Conservation (phyloP, 2,797 vertebrate genomes). For the Gobio occitaniae region DNA sequence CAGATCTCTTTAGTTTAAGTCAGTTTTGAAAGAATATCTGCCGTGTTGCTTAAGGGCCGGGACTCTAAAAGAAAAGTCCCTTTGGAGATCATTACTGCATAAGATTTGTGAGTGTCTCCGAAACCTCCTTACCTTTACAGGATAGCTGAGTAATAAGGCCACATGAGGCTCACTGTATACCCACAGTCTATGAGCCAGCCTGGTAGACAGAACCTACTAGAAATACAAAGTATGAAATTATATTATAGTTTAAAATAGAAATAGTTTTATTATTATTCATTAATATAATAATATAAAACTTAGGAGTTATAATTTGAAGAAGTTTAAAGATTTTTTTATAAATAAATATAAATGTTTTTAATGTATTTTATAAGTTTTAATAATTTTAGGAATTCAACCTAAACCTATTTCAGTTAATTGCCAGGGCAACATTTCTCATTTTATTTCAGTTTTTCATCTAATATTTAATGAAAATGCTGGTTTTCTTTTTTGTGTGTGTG, state of each 20-base stretch:
- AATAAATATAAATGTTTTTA: not conserved
- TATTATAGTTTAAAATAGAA: conserved; percentile 12
- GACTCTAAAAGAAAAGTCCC: conserved; percentile 48
- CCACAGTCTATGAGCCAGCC: conserved; percentile 41
- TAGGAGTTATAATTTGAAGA: not conserved
- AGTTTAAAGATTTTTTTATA: not conserved
- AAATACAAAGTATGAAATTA: conserved; percentile 32
- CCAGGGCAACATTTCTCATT: not conserved
- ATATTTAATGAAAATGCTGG: not conserved
- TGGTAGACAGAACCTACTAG: not conserved
- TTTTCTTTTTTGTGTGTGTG: not conserved
- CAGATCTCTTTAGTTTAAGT: conserved; percentile 12
- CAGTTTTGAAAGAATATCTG: conserved; percentile 12
- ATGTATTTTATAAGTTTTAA: not conserved
- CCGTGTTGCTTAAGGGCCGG: conserved; percentile 11
- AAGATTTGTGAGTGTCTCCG: conserved; percentile 47
- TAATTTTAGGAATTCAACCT: not conserved
- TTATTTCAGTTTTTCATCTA: not conserved
- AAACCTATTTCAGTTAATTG: not conserved
- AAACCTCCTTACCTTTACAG: conserved; percentile 53
- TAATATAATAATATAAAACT: not conserved
- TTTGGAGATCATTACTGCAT: conserved; percentile 64
- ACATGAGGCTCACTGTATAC: conserved; percentile 57
- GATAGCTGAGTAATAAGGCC: conserved; percentile 65
- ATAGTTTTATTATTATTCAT: not conserved